Base-by-base conservation (phyloP, 2,888 invertebrate genomes). In the Polyploca ridens region DNA sequence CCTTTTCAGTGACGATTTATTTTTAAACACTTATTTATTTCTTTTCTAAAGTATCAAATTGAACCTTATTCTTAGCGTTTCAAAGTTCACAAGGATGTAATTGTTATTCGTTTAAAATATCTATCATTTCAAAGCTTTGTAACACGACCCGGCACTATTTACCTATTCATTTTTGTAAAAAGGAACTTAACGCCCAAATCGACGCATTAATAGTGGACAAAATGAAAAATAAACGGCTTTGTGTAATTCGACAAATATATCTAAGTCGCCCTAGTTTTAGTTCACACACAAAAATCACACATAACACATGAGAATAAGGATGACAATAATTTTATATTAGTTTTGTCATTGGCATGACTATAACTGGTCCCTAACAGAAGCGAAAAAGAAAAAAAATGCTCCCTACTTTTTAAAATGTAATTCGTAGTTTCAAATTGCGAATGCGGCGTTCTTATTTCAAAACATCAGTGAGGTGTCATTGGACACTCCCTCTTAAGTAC, bases 101-200 rank as follows among this genome's bases (percentile, higher is more conserved):
- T 49, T 61, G 41, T 33, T 67, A 68, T 64, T 72, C 68, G 65
- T 70, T 69, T 72, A 74, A 68, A 82, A 84, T 81, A 79, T 82
- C 84, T 82, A 85, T 85, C 79, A 87, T 87, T 86, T 74, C 81
- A 80, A 79, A 84, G 85, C 87, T 88, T 84, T 88, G 93, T 85
- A 93, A 93, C 79, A 78, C 71, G 93, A 93, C 78, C 79, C 90
- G 82, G 74, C 84, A 89, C 88, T 93, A 93, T 94, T 94, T 93
- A 93, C 91, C 93, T 93, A 93, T 94, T 93, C 93, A 93, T 93
- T 93, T 92, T 86, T 85, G 86, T 86, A 91, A 93, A 91, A 91
- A 88, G 89, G 90, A 93, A 92, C 90, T 91, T 90, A 90, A 93
- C 93, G 92, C 93, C 93, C 93, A 93, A 92, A 93, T 93, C 92